Conservation (phyloP, 2,888 invertebrate species). For the Cantharis nigra region DNA sequence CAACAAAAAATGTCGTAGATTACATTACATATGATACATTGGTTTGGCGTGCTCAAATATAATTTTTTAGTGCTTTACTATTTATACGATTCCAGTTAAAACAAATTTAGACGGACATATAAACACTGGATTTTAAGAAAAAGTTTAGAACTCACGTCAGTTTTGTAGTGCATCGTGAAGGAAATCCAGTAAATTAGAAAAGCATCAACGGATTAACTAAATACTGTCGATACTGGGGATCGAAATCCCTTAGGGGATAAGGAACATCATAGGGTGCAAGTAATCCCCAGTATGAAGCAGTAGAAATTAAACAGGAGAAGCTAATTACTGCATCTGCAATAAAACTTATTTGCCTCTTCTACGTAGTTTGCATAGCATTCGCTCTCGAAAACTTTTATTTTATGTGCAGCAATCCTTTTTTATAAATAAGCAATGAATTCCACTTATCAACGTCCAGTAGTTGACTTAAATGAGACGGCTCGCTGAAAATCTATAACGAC, state of each 20-base stretch:
- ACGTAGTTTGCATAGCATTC: background rate
- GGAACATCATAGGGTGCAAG: slow-evolving; percentile 43
- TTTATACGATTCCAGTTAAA: slow-evolving; percentile 11
- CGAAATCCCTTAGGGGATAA: slow-evolving; percentile 41
- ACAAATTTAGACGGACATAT: background rate
- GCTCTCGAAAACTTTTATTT: background rate
- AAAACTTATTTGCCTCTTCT: background rate
- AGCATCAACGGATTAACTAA: slow-evolving; percentile 51
- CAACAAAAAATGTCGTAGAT: slow-evolving; percentile 22
- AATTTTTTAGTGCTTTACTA: slow-evolving; percentile 13
- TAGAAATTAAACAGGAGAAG: slow-evolving; percentile 44
- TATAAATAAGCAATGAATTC: background rate
- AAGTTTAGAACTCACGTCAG: background rate
- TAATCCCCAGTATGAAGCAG: slow-evolving; percentile 46
- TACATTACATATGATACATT: slow-evolving; percentile 25
- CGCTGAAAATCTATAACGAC: slow-evolving; percentile 28
- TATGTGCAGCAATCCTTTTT: background rate
- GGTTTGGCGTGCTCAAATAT: slow-evolving; percentile 22
- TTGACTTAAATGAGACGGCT: slow-evolving; percentile 22
- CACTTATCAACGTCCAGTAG: slow-evolving; percentile 1
- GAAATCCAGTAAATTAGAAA: slow-evolving; percentile 52
- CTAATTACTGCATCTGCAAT: slow-evolving; percentile 42
- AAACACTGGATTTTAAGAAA: background rate
- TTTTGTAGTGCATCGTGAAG: slow-evolving; percentile 29
- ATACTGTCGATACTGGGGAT: slow-evolving; percentile 44